A percentile compares a stretch with the other conserved stretches of the same genome.
These are phyloP conservation scores for Mesodorylaimus sp. DNA, from an alignment of 2,888 invertebrate genomes.

Conservation along the genomic window DNA sequence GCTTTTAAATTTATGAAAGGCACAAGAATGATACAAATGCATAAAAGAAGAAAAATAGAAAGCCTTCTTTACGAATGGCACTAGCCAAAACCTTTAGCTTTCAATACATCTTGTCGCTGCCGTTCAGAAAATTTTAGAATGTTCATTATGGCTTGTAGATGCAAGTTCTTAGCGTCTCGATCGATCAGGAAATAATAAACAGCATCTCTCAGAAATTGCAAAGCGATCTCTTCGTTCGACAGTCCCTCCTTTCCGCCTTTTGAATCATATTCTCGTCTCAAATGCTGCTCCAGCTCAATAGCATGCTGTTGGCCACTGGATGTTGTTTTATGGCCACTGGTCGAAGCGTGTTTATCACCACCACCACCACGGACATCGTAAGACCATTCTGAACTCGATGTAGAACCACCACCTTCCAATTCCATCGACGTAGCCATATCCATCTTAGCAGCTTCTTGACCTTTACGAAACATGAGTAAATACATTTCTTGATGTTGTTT, in stretches of 20 bases:
- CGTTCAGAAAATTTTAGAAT: conserved; percentile 42
- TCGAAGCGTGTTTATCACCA: too few relatives aligned
- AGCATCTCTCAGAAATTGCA: conserved; percentile 78
- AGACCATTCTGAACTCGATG: background rate
- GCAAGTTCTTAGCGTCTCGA: conserved; percentile 67
- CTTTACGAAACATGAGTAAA: conserved; percentile 28
- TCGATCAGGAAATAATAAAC: conserved; percentile 78
- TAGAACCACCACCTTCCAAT: background rate
- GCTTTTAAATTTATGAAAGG: too few relatives aligned
- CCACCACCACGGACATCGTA: too few relatives aligned
- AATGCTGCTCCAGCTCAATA: too few relatives aligned
- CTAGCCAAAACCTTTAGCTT: background rate
- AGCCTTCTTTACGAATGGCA: too few relatives aligned
- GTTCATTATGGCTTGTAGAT: conserved; percentile 71
- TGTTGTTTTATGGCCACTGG: too few relatives aligned
- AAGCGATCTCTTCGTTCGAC: conserved; percentile 64
- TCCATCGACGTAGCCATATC: conserved; percentile 14
- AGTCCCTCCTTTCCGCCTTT: too few relatives aligned
- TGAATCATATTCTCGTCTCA: too few relatives aligned
- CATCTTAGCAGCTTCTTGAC: conserved; percentile 23
- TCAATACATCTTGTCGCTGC: conserved; percentile 17
- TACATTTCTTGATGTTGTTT: conserved; percentile 26
- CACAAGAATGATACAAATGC: too few relatives aligned
- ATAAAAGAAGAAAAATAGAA: too few relatives aligned
- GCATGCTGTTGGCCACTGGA: too few relatives aligned